Base-by-base conservation (phyloP, 2,888 invertebrate genomes). In the Dyspetes luteomarginatus region DNA sequence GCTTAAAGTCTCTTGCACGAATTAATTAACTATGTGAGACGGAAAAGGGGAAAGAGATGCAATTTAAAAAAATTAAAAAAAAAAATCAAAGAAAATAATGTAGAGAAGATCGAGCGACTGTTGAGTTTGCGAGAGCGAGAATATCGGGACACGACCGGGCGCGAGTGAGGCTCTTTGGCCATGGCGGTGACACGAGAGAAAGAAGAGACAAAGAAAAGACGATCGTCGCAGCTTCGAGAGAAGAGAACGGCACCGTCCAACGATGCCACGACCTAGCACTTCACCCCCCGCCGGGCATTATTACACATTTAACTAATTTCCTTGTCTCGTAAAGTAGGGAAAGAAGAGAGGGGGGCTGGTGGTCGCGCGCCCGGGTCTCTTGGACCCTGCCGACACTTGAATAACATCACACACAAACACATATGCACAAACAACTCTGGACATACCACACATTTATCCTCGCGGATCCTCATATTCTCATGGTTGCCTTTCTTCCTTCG, bases 301-400 rank as follows among this genome's bases (percentile, higher is more conserved):
- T 89, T 90, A 90, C 87, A 86, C 86, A 89, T 89, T 90, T 87
- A 90, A 89, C 90, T 89, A 90, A 90, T 90, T 90, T 89, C 87
- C 88, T 85, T 89, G 90, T 89, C 89, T 90, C 90, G 86, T 89
- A 90, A 90, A 89, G 84, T 86, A 87, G 80, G 86, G 78, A 81
- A 77, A 84, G 87, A 86, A 86, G 87, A 85, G 62, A 56, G 67
- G 28, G 64, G 48, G 55, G 17, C 36, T 3, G 28, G 36, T 28
- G 58, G 15, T 58, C 84, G 64, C 28, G 71, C 28, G 43, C 30
- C 58, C 76, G 65, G 79, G 64, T 79, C 64, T 74, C 17, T 36
- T 77, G 76, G 75, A 45, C 76, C 60, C 65, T 75, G 64, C 82
- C 71, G 83, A 65, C n/a, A n/a, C n/a, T n/a, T n/a, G n/a, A n/a